Percentiles rank a stretch among this genome's conserved stretches.
Conservation (phyloP, 1,140 invertebrate genomes). For the Rhagoletis zephyria region DNA sequence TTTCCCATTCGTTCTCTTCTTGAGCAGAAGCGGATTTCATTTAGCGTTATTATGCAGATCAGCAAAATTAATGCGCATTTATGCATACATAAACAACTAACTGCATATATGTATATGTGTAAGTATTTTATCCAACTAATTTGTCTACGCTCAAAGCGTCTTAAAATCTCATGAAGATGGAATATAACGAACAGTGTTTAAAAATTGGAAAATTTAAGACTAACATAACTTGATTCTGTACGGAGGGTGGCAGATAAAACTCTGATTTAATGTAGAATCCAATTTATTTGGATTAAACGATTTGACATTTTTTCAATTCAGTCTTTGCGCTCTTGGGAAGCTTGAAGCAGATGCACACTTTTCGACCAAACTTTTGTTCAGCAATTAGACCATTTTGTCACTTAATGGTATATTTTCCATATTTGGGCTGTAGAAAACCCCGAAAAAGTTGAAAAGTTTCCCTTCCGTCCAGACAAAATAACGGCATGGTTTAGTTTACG, state of each 20-base stretch:
- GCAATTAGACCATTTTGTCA: too few relatives aligned
- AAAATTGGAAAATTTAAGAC: not conserved
- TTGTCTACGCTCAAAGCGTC: conserved; percentile 10
- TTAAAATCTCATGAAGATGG: not conserved
- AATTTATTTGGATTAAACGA: not conserved
- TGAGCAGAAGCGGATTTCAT: not conserved
- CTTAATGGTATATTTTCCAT: too few relatives aligned
- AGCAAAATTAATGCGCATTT: conserved; percentile 4
- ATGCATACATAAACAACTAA: not conserved
- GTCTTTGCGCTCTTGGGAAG: too few relatives aligned
- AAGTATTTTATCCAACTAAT: conserved; percentile 38
- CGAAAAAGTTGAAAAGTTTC: too few relatives aligned
- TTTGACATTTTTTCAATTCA: too few relatives aligned
- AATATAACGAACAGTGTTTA: not conserved
- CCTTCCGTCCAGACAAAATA: too few relatives aligned
- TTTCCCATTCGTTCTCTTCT: not conserved
- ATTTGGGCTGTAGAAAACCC: too few relatives aligned
- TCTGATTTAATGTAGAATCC: not conserved
- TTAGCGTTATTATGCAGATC: conserved; percentile 18
- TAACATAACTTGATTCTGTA: too few relatives aligned
- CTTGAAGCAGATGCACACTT: too few relatives aligned
- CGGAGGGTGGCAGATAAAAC: not conserved
- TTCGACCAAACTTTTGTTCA: too few relatives aligned
- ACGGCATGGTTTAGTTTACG: too few relatives aligned
- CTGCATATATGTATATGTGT: not conserved